Evolutionary conservation across 1,140 invertebrate species (phyloP), one percentile per base, ranked within the genome.

Genomic region (Drosophila sturtevanti): DNA sequence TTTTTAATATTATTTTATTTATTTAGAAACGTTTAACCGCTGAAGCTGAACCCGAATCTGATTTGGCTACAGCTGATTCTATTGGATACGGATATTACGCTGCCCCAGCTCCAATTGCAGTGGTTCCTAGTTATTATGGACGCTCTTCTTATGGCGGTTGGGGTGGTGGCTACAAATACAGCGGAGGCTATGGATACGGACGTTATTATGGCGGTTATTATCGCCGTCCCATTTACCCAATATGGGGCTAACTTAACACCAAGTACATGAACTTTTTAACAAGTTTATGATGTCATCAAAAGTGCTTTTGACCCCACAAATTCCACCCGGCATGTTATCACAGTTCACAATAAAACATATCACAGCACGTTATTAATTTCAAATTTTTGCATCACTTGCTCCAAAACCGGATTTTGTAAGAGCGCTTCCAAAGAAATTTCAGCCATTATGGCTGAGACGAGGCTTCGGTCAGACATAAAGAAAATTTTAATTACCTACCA

Each of bases 241-340:
- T 85, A 18, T 85, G 66, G 72, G 81, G 81, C 6, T 85, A 62
- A 41, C 11, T 6, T n/a, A 41, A 0, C 9, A 14, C 41, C 10
- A 48, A 21, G 18, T 48, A 48, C 16, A 48, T 48, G 9, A 48
- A 48, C 68, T 63, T 16, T 21, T 44, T 72, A 72, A 65, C 72
- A 21, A 63, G 21, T 67, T 55, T 7, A 51, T 85, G 81, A 85
- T 77, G 77, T 86, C 74, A 86, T 55, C 41, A 21, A 48, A 63
- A 67, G 55, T 75, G 81, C 58, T 74, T 81, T 86, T 86, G 81
- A 86, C 81, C 81, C 78, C 70, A 75, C 70, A 75, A 69, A 51
- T 71, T 64, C 74, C 86, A 78, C 80, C 70, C 69, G 55, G 60
- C 55, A 61, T n/a, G n/a, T 69, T 66, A 72, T 24, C 38, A 64